Base-by-base conservation (phyloP, 2,888 invertebrate species). In the Glyphotaelius pellucidus region DNA sequence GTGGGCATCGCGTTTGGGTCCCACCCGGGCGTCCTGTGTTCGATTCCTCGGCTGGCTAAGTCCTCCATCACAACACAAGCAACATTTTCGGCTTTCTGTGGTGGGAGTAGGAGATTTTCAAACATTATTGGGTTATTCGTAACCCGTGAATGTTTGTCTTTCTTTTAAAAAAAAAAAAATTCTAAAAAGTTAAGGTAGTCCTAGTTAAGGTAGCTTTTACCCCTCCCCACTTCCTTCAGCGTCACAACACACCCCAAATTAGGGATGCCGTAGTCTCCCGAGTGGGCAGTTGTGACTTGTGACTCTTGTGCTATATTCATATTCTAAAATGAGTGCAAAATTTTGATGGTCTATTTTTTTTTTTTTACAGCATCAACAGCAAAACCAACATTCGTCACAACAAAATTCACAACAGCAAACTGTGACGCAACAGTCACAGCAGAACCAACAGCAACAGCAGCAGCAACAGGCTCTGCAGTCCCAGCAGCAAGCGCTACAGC, bases 401-500 rank as follows among this genome's bases (percentile, higher is more conserved):
- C 93, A 92, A 90, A 93, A 93, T 90, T 90, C 91, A 9, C 92
- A 92, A 88, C 80, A 93, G 86, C 67, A 67, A 67, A 86, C 86
- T 86, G 90, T 93, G 85, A 92, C 92, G 31, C 93, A 93, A 91
- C 93, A 92, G 87, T 92, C 91, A 90, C 94, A 93, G 93, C 96
- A 95, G 11, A 96, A 96, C 94, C 96, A 96, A 93, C 96, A 96
- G 35, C 95, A 96, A 94, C 92, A 92, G 85, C 52, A 93, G 67
- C 92, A 93, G 67, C 93, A 93, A 92, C 93, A 93, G 85, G 92
- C 90, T 90, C 94, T 93, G 93, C 96, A 95, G 12, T 96, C 96
- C 94, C 96, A 96, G 93, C 96, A 96, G 35, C 95, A 96, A 80
- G 95, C 95, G 90, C 89, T 88, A 81, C 92, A 92, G 90, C 92